phyloP scores from a whole-genome alignment of 2,113 vertebrate species.

The Apteryx owenii region DNA sequence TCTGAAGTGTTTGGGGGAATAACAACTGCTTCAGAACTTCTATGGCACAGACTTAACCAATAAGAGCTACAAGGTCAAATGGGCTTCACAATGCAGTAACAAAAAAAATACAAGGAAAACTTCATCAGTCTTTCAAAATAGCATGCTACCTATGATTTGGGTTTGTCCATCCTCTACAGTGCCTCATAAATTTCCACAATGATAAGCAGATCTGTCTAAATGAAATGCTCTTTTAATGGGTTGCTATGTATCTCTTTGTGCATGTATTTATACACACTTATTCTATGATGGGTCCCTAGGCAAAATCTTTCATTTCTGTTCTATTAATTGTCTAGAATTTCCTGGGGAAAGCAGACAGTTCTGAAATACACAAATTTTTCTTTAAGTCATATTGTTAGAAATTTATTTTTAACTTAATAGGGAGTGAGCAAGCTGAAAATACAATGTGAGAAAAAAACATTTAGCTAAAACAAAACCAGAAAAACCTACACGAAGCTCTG shows the following conservation, averaged over 20 bases:
- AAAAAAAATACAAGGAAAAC: not conserved
- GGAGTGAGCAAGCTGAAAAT: slow-evolving; percentile 16
- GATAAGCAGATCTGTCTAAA: slow-evolving; percentile 44
- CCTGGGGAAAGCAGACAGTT: slow-evolving; percentile 4
- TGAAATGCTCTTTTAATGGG: slow-evolving; percentile 43
- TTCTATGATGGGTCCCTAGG: slow-evolving; percentile 31
- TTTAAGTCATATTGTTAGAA: slow-evolving; percentile 1
- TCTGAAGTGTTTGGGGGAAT: not conserved
- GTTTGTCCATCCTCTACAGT: not conserved
- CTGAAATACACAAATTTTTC: not conserved
- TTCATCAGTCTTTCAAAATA: not conserved
- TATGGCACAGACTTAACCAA: not conserved
- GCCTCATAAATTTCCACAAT: not conserved
- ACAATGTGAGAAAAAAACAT: not conserved
- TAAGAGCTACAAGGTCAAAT: not conserved
- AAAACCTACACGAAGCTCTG: not conserved
- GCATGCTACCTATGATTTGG: not conserved
- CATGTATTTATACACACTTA: not conserved
- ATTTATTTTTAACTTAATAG: slow-evolving; percentile 27
- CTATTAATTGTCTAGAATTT: slow-evolving; percentile 49
- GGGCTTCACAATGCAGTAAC: not conserved
- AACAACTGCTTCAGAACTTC: not conserved
- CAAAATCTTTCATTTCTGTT: slow-evolving; percentile 10
- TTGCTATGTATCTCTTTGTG: not conserved
- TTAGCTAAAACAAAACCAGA: not conserved